phyloP scores from a whole-genome alignment of 2,797 vertebrate genomes.

The Eulemur rubriventer region DNA sequence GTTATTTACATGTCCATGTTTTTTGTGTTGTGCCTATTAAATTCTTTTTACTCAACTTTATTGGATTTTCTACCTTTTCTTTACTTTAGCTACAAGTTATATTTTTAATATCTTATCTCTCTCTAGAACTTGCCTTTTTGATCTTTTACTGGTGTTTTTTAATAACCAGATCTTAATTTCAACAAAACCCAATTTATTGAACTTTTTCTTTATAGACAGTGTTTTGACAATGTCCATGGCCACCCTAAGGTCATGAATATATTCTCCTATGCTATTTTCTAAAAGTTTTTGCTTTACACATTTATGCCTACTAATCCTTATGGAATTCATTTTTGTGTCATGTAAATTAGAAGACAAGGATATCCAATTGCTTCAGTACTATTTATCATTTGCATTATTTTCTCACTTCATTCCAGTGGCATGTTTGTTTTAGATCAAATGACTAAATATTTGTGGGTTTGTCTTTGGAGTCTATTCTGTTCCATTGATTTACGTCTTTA shows the following conservation, averaged over 20 bases:
- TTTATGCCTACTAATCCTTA: not conserved
- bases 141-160: not conserved
- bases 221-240: not conserved
- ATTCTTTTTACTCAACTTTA: not conserved
- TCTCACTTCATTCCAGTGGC: not conserved
- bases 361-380: not conserved
- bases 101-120: not conserved
- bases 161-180: not conserved
- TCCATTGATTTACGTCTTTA: not conserved
- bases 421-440: constrained; percentile 3
- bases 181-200: not conserved
- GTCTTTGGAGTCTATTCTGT: not conserved
- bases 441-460: not conserved
- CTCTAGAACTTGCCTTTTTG: not conserved
- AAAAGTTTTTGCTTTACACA: not conserved
- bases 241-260: not conserved
- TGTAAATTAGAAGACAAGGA: not conserved
- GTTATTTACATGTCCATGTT: not conserved
- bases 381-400: not conserved
- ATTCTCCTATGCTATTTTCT: not conserved
- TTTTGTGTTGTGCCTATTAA: not conserved
- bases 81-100: not conserved
- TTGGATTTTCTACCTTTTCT: not conserved
- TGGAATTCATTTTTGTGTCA: not conserved
- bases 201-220: not conserved